These are phyloP conservation scores for Speoplatyrhinus poulsoni DNA, from an alignment of 2,113 vertebrate genomes.

Conservation along the genomic window DNA sequence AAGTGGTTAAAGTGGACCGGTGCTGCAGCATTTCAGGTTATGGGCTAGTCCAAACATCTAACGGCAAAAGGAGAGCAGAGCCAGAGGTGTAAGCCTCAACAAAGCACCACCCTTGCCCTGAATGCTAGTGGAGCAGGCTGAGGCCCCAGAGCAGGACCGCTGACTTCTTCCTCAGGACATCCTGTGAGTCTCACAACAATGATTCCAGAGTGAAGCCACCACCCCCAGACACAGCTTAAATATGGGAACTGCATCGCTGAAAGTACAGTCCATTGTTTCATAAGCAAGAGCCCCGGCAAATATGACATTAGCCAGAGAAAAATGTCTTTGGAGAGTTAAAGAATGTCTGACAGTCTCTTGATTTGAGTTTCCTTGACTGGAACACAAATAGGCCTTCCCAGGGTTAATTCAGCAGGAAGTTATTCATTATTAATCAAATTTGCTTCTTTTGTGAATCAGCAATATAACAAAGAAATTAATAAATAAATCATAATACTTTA, in stretches of 20 bases:
- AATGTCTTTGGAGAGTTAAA: slow-evolving; percentile 15
- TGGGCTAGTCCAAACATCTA: slow-evolving; percentile 27
- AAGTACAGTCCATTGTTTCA: slow-evolving; percentile 60
- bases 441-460: too few relatives aligned
- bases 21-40: slow-evolving; percentile 8
- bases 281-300: slow-evolving; percentile 23
- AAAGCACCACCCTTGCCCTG: slow-evolving; percentile 49
- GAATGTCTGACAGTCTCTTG: not conserved
- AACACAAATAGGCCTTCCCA: not conserved
- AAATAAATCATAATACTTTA: too few relatives aligned
- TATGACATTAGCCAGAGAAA: slow-evolving; percentile 27
- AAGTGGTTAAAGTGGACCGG: slow-evolving; percentile 22
- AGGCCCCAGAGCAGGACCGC: slow-evolving; percentile 41
- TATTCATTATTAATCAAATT: too few relatives aligned
- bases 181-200: slow-evolving; percentile 87
- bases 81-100: slow-evolving; percentile 40
- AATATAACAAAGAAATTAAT: too few relatives aligned
- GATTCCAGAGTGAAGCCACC: slow-evolving; percentile 61
- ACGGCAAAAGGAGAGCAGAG: slow-evolving; percentile 30
- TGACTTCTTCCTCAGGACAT: slow-evolving; percentile 95
- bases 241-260: slow-evolving; percentile 75
- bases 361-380: not conserved
- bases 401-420: too few relatives aligned
- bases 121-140: slow-evolving; percentile 39
- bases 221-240: slow-evolving; percentile 72